These are phyloP conservation scores for Microplitis demolitor DNA, from an alignment of 1,140 invertebrate genomes.

Conservation along the genomic window DNA sequence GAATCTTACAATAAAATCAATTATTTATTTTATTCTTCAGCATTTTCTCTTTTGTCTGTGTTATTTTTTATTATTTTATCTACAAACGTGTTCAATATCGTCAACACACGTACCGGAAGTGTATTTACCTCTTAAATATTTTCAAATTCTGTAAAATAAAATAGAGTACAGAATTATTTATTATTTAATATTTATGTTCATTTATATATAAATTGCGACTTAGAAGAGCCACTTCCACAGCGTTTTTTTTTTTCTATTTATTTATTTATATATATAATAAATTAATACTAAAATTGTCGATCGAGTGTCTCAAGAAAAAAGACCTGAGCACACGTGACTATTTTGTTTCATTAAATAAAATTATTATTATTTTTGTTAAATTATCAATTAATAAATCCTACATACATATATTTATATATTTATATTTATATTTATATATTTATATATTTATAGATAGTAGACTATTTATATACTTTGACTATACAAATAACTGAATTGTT, in stretches of 20 bases:
- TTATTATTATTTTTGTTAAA: too few relatives aligned
- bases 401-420: background rate
- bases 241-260: background rate
- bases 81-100: background rate
- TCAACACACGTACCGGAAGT: background rate
- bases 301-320: background rate
- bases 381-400: too few relatives aligned
- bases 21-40: too few relatives aligned
- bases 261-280: background rate
- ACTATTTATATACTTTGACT: conserved; percentile 13
- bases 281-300: background rate
- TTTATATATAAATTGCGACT: background rate
- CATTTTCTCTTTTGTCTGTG: too few relatives aligned
- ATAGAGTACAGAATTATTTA: background rate
- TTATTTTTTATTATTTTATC: background rate
- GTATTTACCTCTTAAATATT: background rate
- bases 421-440: conserved; percentile 20
- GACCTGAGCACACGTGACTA: conserved; percentile 12
- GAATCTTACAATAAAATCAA: background rate
- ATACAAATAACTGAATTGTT: background rate
- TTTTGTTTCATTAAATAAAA: too few relatives aligned
- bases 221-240: background rate
- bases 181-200: background rate
- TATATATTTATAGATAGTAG: conserved; percentile 5
- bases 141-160: background rate